phyloP scores from a whole-genome alignment of 2,888 invertebrate genomes.

The Stenodema calcarata region DNA sequence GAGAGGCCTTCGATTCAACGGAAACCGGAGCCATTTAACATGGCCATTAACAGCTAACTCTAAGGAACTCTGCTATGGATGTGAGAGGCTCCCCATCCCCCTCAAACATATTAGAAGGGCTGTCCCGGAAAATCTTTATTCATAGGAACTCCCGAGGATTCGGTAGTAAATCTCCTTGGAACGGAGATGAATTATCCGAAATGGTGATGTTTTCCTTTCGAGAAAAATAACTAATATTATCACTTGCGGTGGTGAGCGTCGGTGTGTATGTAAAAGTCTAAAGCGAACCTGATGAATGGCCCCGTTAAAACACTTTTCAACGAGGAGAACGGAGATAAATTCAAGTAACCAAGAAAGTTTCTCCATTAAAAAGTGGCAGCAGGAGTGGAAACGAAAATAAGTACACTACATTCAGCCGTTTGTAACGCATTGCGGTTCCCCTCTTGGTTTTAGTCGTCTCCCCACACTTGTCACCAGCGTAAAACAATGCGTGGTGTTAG shows the following conservation, averaged over 20 bases:
- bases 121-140: neutral
- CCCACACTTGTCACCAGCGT: neutral
- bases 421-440: neutral
- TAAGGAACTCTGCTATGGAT: neutral
- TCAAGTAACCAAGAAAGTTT: neutral
- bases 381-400: neutral
- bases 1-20: neutral
- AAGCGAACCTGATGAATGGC: neutral
- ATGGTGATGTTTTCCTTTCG: neutral
- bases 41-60: neutral
- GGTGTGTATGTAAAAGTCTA: neutral
- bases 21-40: neutral
- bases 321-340: neutral
- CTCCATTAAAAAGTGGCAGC: neutral
- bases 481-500: too few species aligned
- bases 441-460: neutral
- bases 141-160: neutral
- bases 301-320: neutral
- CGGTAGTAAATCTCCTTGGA: neutral
- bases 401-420: neutral
- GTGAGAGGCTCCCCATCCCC: neutral
- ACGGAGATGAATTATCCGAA: neutral
- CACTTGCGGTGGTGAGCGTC: neutral
- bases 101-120: neutral
- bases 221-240: neutral